Evolutionary conservation across 2,888 invertebrate species (phyloP), one percentile per base, ranked within the genome.

Genomic region (Pomacea canaliculata): DNA sequence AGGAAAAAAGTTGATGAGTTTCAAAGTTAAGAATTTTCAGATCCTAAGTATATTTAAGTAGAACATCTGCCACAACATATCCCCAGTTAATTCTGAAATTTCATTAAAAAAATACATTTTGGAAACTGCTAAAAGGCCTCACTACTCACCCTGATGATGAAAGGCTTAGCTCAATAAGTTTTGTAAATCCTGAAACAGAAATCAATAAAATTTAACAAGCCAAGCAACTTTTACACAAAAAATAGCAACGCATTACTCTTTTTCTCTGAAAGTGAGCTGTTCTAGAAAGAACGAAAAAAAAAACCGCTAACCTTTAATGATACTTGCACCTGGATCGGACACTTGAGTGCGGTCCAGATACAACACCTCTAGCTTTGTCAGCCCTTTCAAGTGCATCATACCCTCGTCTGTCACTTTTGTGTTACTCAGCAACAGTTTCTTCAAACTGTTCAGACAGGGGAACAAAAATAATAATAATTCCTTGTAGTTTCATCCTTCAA

Each of bases 371-470:
- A 90, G 80, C 51, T 86, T 77, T 13, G 68, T 79, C 23, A 89
- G 79, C 27, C 82, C 86, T 82, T 83, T 78, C 59, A 90, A 77
- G 71, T 80, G 82, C n/a, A 81, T 67, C 82, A 89, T 82, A 10
- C 89, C 90, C 46, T 76, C 84, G 80, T 89, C 89, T 59, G 89
- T 84, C 51, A 89, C 60, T 78, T 86, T 88, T 0, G 90, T 89
- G 80, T 90, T 90, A 46, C 83, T 85, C 49, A 90, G 80, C 10
- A 87, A 80, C 51, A 90, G 80, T 74, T 82, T 83, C 77, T 80
- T 84, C 67, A 90, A 80, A 73, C 89, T 89, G 83, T 69, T 69
- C 18, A n/a, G 46, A n/a, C 51, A 56, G 51, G 51, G 51, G 51
- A 56, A 73, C 8, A 51, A 46, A 48, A 46, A 56, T 49, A 48